Base-by-base conservation (phyloP, 2,113 vertebrate genomes). In the Noctilio leporinus region DNA sequence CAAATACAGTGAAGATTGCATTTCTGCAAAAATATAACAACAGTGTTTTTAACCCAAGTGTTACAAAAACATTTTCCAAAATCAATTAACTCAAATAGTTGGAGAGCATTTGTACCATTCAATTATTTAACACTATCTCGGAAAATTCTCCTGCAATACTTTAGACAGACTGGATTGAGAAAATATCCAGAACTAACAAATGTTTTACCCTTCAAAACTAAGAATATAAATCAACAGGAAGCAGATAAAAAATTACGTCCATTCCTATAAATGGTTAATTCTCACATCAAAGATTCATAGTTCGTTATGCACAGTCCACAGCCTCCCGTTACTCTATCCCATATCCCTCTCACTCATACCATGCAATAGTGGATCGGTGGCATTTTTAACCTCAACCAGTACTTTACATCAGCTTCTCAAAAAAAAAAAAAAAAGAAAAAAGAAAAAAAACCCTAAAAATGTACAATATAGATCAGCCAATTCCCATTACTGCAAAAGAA, bases 131-230 rank as follows among this genome's bases (percentile, higher is more conserved):
- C 28, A 84, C 7, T 72, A 86, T 65, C 62, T 92, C 6, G 14
- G 49, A 33, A 94, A 95, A 82, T 26, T 92, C 22, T 90, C 83
- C 24, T 84, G 12, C n/a, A 87, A 55, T 45, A 84, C 35, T 78
- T 55, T 96, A 82, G 12, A 85, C 45, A 88, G 55, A 53, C 8
- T 78, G 33, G 30, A 62, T 10, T 94, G 15, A 92, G 40, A 90
- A 94, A 94, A 93, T 64, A 92, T 20, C 53, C 76, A 89, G 11
- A 92, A 70, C 16, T 70, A 96, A n/a, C 40, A 81, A 86, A 69
- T 40, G 14, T 62, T 81, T 91, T 77, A 96, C 72, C 65, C 33
- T 76, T 73, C 19, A 96, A 91, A 93, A 83, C 64, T 84, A 96
- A 88, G 49, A 84, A 84, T 75, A 87, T 26, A 49, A 24, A 75